phyloP scores from a whole-genome alignment of 1,140 invertebrate species.

The Harlomillsia oculata region DNA sequence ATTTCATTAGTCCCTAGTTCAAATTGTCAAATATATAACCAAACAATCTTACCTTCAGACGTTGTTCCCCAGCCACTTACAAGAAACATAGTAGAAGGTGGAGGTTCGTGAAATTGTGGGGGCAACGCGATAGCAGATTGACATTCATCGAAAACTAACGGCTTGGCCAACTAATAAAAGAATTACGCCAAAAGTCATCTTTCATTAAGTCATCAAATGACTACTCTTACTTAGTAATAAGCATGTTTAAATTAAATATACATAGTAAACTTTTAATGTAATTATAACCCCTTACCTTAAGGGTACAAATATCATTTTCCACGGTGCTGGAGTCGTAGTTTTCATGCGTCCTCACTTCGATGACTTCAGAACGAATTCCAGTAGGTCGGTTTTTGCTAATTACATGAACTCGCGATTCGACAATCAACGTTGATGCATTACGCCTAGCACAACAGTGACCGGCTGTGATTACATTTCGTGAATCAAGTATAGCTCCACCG shows the following conservation, averaged over 20 bases:
- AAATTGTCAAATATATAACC: slow-evolving; percentile 37
- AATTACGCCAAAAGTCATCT: too few relatives aligned
- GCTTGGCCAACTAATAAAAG: too few relatives aligned
- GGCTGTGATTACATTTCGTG: not conserved
- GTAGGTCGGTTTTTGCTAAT: too few relatives aligned
- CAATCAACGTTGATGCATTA: not conserved
- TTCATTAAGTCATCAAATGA: too few relatives aligned
- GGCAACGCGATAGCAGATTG: not conserved
- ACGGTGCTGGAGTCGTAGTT: not conserved
- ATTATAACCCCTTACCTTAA: not conserved
- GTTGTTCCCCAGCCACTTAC: not conserved
- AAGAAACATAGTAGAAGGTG: not conserved
- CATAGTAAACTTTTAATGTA: not conserved
- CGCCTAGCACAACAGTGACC: not conserved
- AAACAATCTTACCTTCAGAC: not conserved
- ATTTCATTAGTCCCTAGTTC: too few relatives aligned
- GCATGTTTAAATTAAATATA: too few relatives aligned
- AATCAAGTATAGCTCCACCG: not conserved
- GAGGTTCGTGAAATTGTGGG: too few relatives aligned
- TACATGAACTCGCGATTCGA: not conserved
- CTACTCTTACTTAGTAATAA: too few relatives aligned
- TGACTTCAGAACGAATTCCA: too few relatives aligned
- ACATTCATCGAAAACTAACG: not conserved
- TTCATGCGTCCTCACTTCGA: too few relatives aligned
- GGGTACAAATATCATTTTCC: not conserved